Evolutionary conservation across 2,113 vertebrate species (phyloP).

Genomic region (Oreochromis tanganicae): DNA sequence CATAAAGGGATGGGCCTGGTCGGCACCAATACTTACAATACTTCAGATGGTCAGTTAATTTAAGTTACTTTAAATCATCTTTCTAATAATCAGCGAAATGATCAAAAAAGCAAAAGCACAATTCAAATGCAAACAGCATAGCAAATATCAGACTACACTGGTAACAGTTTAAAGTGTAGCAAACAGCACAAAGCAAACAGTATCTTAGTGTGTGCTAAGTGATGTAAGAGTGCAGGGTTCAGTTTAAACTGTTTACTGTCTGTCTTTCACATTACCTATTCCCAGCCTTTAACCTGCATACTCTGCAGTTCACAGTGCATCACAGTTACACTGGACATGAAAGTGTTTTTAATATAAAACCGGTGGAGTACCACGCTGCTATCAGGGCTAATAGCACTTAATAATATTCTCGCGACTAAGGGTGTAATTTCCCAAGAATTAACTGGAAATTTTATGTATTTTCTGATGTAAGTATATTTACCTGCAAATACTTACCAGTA

Average conservation of each 20-base stretch:
- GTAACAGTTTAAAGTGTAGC: not conserved
- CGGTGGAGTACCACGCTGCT: not conserved
- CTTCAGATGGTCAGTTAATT: not conserved
- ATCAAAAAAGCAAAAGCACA: not conserved
- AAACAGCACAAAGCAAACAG: not conserved
- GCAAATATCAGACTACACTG: not conserved
- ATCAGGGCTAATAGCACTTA: not conserved
- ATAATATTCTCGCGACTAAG: fast-evolving
- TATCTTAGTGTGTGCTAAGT: not conserved
- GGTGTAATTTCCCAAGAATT: not conserved
- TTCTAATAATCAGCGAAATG: fast-evolving
- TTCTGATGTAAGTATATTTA: not conserved
- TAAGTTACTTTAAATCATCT: not conserved
- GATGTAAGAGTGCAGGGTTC: not conserved
- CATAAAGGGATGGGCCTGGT: not conserved
- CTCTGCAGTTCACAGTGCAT: not conserved
- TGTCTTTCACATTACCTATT: not conserved
- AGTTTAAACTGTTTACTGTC: not conserved
- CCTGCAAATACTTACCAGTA: not conserved
- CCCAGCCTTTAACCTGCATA: not conserved
- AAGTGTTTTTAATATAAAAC: not conserved
- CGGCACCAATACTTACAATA: not conserved
- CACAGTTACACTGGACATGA: not conserved
- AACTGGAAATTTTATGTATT: not conserved
- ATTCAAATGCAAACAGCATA: not conserved